Conservation (phyloP, 2,797 vertebrate genomes). For the Phylloscopus collybita region DNA sequence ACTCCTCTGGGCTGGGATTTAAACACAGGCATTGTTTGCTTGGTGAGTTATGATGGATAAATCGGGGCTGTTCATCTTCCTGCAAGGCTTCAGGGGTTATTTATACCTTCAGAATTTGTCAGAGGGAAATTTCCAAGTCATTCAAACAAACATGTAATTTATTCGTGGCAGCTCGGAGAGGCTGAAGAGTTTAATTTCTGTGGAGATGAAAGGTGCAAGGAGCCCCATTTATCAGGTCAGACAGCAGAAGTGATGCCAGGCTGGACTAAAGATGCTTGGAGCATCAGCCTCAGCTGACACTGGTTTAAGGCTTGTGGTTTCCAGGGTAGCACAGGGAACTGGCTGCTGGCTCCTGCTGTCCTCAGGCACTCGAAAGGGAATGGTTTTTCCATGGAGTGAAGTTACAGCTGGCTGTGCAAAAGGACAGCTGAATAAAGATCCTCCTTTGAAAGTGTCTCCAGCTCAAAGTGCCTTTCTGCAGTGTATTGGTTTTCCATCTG, state of each 20-base stretch:
- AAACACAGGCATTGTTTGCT: not conserved
- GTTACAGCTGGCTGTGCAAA: not conserved
- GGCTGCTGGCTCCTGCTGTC: not conserved
- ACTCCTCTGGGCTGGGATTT: not conserved
- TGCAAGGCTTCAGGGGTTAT: not conserved
- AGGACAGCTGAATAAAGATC: not conserved
- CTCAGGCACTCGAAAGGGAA: not conserved
- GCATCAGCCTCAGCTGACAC: not conserved
- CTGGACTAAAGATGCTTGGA: not conserved
- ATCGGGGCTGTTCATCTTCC: not conserved
- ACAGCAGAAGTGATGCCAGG: not conserved
- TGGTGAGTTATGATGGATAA: not conserved
- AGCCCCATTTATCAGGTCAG: not conserved
- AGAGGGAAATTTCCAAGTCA: not conserved
- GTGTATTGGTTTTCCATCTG: not conserved
- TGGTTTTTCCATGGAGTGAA: not conserved
- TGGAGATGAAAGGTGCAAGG: not conserved
- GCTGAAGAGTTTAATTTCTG: not conserved
- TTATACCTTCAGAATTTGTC: not conserved
- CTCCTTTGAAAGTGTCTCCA: not conserved
- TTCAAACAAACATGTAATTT: slow-evolving; percentile 12
- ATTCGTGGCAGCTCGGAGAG: not conserved
- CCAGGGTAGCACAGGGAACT: not conserved
- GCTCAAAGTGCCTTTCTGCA: not conserved
- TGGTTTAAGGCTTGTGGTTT: not conserved